Base-by-base conservation (phyloP, 2,888 invertebrate genomes). In the Cataglyphis rosenhaueri region DNA sequence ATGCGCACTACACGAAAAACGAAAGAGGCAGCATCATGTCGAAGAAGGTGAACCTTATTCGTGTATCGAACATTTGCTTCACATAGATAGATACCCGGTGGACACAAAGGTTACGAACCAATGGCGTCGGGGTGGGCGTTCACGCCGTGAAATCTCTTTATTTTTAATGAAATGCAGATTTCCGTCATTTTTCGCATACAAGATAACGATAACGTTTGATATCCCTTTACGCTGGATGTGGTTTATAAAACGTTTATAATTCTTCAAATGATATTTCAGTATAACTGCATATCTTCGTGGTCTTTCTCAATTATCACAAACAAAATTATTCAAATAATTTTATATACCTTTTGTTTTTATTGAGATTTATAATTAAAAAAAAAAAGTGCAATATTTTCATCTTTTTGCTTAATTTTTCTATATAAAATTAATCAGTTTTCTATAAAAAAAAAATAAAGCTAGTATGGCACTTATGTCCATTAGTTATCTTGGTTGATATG, bases 1-100 rank as follows among this genome's bases (percentile, higher is more conserved):
- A 90, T 90, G 89, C 89, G 90, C 89, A 90, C 90, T 90, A 84
- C 90, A 88, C 89, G 89, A 89, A 89, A 89, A 89, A 89, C 87
- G 87, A 84, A 85, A 87, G 89, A 89, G 90, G 86, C 84, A 85
- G 87, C 86, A 82, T 86, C 89, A 85, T n/a, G 86, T 85, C 86
- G 89, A 79, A 84, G 81, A 86, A 86, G 89, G 89, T 89, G 88
- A 88, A 85, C 89, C 90, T 89, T 90, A 89, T 89, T 89, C 89
- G 89, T 84, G 89, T 89, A 89, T 89, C 87, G 89, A 90, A 90
- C 89, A 89, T 89, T 90, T 87, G 87, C 85, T 82, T 86, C 89
- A 90, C 90, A 85, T 87, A 79, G 83, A 32, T 81, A 83, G 85
- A 81, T 84, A 84, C 73, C 73, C 82, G 66, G 62, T 81, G 89